Evolutionary conservation across 2,113 vertebrate genomes (phyloP).

Genomic region (Hippopotamus amphibius): DNA sequence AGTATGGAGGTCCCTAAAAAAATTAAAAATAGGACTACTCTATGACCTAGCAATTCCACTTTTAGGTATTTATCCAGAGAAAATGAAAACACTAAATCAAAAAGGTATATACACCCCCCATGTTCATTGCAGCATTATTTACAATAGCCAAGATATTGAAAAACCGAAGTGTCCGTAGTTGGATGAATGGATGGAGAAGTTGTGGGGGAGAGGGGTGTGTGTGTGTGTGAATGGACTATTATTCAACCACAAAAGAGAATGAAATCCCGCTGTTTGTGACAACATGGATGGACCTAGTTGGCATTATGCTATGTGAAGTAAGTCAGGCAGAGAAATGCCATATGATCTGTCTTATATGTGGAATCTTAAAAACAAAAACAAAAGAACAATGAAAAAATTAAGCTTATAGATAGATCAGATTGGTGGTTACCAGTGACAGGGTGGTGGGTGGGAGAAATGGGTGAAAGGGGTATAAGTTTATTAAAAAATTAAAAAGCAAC

Average conservation of each 20-base stretch:
- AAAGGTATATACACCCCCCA: neutral
- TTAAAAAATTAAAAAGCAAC: neutral
- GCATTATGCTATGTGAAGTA: neutral
- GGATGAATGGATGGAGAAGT: neutral
- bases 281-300: neutral
- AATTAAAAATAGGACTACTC: neutral
- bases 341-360: neutral
- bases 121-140: neutral
- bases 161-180: neutral
- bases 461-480: neutral
- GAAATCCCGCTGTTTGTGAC: neutral
- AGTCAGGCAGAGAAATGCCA: neutral
- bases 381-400: neutral
- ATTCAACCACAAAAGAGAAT: neutral
- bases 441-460: neutral
- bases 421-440: neutral
- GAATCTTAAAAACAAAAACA: neutral
- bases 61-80: neutral
- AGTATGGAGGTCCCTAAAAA: neutral
- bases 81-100: neutral
- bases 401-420: neutral
- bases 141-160: neutral
- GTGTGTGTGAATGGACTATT: neutral
- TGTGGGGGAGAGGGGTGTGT: too few species aligned
- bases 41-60: neutral